These are phyloP conservation scores for Temnothorax longispinosus DNA, from an alignment of 1,140 invertebrate genomes.

Conservation along the genomic window DNA sequence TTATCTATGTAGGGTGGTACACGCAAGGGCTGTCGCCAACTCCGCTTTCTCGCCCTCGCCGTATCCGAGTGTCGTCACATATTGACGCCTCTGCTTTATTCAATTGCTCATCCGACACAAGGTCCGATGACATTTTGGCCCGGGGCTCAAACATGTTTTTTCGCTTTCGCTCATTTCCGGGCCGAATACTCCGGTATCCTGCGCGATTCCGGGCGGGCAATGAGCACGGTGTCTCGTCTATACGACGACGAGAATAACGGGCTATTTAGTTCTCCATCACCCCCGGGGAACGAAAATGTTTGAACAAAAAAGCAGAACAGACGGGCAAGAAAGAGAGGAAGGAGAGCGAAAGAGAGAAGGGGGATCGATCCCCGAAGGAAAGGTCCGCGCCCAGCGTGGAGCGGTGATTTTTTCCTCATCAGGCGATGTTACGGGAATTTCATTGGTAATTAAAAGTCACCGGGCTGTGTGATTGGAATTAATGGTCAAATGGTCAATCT, in stretches of 20 bases:
- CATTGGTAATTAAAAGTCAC: slow-evolving; percentile 85
- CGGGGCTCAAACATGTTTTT: slow-evolving; percentile 80
- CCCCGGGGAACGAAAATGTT: slow-evolving; percentile 57
- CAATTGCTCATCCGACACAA: slow-evolving; percentile 78
- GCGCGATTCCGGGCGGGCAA: slow-evolving; percentile 74
- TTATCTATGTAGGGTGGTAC: slow-evolving; percentile 49
- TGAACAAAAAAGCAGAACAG: slow-evolving; percentile 2
- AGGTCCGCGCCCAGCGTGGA: slow-evolving; percentile 55
- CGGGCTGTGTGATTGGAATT: slow-evolving; percentile 84
- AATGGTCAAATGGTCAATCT: slow-evolving; percentile 84
- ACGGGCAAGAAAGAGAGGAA: background rate
- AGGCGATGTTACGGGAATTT: slow-evolving; percentile 80
- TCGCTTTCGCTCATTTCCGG: slow-evolving; percentile 81
- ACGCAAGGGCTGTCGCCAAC: slow-evolving; percentile 49
- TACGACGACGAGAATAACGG: slow-evolving; percentile 55
- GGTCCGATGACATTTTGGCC: slow-evolving; percentile 64
- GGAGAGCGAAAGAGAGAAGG: background rate
- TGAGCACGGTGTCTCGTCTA: slow-evolving; percentile 44
- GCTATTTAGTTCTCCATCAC: slow-evolving; percentile 70
- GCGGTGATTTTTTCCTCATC: slow-evolving; percentile 83
- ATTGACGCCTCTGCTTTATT: slow-evolving; percentile 81
- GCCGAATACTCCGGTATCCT: slow-evolving; percentile 73
- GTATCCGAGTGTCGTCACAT: slow-evolving; percentile 74
- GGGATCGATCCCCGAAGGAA: slow-evolving; percentile 64
- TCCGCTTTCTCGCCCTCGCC: slow-evolving; percentile 41